Base-by-base conservation (phyloP, 1,140 invertebrate genomes). In the Sycophaga agraensis region DNA sequence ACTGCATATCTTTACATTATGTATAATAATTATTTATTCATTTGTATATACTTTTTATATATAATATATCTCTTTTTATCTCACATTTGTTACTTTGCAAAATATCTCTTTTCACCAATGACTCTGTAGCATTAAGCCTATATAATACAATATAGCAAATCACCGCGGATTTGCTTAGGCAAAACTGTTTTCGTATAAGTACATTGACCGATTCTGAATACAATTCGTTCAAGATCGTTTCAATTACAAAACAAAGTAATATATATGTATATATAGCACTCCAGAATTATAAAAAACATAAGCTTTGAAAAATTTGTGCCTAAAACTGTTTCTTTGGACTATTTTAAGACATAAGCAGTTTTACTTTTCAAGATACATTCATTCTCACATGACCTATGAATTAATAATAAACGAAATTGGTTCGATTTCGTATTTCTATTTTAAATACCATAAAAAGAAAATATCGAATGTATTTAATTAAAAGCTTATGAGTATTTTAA, bases 71-170 rank as follows among this genome's bases (percentile, higher is more conserved):
- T 51, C 14, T 51, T 56, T 53, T 60, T 66, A 63, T 65, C 62
- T 68, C 68, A 70, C 70, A 70, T 69, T 73, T 59, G 66, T 75
- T 68, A 75, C 63, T 69, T 74, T 72, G 70, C 71, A 74, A 77
- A 77, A 75, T 72, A 71, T 73, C 66, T 75, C 67, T 68, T 71
- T 72, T 63, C n/a, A 59, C 66, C 75, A 64, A 64, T 67, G 63
- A 72, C 61, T 64, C 34, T 42, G 66, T 67, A 68, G 50, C 60
- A 57, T 40, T 73, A 75, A 73, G 70, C 70, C 68, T 70, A 71
- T 73, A 73, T 72, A 67, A 75, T 76, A 77, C 72, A 74, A 69
- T 67, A 55, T 65, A 66, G 66, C 65, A 68, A 73, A 49, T 66
- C 66, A 34, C 56, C 16, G 9, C 53, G 26, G 39, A 42, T 39